These are phyloP conservation scores for Agapornis roseicollis DNA, from an alignment of 2,113 vertebrate species.

Conservation along the genomic window DNA sequence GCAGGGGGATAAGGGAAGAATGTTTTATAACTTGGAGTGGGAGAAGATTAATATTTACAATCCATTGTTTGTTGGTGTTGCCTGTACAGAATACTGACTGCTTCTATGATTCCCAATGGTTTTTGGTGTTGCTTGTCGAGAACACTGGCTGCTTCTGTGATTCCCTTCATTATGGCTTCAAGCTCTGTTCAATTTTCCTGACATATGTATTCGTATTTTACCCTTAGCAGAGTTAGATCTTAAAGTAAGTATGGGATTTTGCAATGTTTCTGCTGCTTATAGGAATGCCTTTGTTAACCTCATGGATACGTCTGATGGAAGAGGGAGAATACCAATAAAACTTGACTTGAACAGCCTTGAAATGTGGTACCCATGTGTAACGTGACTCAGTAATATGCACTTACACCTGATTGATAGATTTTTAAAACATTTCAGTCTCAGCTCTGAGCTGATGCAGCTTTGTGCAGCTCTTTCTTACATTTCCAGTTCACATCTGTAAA, in stretches of 20 bases:
- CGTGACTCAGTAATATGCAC: background rate
- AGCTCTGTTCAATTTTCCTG: background rate
- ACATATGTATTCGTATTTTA: background rate
- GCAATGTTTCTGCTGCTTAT: background rate
- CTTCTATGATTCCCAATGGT: background rate
- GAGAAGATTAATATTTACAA: background rate
- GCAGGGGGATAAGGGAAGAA: background rate
- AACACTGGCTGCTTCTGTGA: background rate
- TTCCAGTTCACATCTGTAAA: background rate
- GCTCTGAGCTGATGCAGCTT: background rate
- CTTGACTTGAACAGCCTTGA: background rate
- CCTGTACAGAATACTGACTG: background rate
- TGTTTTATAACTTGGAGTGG: background rate
- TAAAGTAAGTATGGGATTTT: background rate
- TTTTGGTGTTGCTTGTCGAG: background rate
- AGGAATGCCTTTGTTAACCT: background rate
- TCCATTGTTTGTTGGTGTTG: background rate
- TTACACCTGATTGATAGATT: background rate
- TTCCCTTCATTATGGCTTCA: background rate
- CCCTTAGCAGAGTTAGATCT: background rate
- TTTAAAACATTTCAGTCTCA: background rate
- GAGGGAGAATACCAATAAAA: background rate
- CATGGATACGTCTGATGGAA: background rate
- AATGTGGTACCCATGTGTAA: background rate
- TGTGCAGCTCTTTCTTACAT: background rate